Base-by-base conservation (phyloP, 2,113 vertebrate species). In the Pogonocichla stellata region DNA sequence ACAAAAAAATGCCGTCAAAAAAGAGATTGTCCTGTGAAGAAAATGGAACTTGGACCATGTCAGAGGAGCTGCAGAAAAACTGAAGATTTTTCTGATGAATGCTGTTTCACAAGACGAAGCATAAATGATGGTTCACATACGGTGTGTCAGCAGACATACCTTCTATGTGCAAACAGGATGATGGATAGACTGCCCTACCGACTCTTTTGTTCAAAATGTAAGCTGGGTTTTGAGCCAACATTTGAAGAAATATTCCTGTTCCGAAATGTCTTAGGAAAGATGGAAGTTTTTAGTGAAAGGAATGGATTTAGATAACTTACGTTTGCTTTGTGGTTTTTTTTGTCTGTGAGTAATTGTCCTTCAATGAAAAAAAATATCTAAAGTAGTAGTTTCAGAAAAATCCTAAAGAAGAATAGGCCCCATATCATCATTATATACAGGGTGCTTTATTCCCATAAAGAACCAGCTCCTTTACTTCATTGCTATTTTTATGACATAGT, bases 191-290 rank as follows among this genome's bases (percentile, higher is more conserved):
- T 86, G 51, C 77, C 71, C 74, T 79, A 56, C 45, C 80, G 78
- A n/a, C 34, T 31, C 43, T 14, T 29, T 48, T 42, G 36, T 81
- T 56, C 62, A 83, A 80, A 90, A 83, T 19, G 28, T 20, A 77
- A 91, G 40, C n/a, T 80, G 47, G 62, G 90, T 77, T 94, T 90
- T 80, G 79, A 90, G 80, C 90, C 95, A 94, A 85, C 78, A 69
- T 62, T 70, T 88, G 91, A 91, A 85, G 78, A 92, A 91, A 80
- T 82, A 77, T 65, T 73, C 62, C 45, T 95, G 70, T 61, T 85
- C 85, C 58, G 58, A 90, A 82, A 79, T 34, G 48, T 38, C 36
- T 87, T 23, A 84, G 38, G 57, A 53, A 80, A 86, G 53, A 79
- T 0, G 10, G 62, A 89, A 82, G 14, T 54, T 75, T 78, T 85